Evolutionary conservation across 2,888 invertebrate species (phyloP).

Genomic region (Temnothorax unifasciatus): DNA sequence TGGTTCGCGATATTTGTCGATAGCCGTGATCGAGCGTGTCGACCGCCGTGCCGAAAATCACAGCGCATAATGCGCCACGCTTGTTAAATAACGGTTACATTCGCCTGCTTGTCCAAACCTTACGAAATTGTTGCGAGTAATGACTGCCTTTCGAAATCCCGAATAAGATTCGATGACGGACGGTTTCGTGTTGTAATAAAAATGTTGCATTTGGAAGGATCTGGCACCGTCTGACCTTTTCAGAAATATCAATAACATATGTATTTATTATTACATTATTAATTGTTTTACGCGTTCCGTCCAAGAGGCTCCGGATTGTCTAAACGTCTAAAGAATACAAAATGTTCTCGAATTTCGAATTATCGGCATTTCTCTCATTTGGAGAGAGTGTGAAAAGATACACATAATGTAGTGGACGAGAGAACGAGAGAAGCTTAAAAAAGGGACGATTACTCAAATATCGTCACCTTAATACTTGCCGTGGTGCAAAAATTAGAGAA

Average conservation of each 20-base stretch:
- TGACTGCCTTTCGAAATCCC: slow-evolving; percentile 31
- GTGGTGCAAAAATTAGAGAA: background rate
- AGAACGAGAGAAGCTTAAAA: background rate
- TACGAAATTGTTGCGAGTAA: slow-evolving; percentile 39
- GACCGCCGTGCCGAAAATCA: slow-evolving; percentile 33
- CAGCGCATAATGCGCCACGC: slow-evolving; percentile 24
- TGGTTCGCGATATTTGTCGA: slow-evolving; percentile 18
- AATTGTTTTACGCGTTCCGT: background rate
- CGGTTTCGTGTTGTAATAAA: slow-evolving; percentile 13
- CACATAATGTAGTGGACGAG: too few relatives aligned
- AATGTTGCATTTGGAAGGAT: background rate
- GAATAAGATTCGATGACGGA: slow-evolving; percentile 22
- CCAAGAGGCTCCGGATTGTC: background rate
- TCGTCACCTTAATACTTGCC: background rate
- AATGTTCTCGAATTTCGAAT: background rate
- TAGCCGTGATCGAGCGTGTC: slow-evolving; percentile 13
- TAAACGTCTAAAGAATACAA: background rate
- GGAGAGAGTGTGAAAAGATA: background rate
- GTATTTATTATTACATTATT: background rate
- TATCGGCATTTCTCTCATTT: background rate
- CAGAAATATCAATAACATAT: background rate
- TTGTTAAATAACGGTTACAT: slow-evolving; percentile 33
- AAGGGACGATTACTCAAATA: background rate
- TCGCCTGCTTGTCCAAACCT: slow-evolving; percentile 13
- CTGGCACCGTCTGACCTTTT: background rate